A percentile compares a stretch with the other conserved stretches of the same genome.
Evolutionary conservation across 2,113 vertebrate genomes (phyloP).

Genomic region (Nyctibius bracteatus): DNA sequence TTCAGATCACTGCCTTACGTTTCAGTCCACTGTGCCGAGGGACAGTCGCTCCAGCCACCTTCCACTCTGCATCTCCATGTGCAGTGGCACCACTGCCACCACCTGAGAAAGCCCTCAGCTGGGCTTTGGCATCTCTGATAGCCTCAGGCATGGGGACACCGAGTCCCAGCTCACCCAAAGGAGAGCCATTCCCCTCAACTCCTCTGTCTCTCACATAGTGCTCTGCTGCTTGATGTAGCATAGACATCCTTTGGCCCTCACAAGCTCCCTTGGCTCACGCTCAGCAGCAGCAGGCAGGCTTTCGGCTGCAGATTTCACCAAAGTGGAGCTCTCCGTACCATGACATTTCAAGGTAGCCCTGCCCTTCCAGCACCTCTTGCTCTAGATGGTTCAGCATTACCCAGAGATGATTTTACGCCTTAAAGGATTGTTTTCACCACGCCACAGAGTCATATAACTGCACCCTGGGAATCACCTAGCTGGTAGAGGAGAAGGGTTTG

Average conservation of each 20-base stretch:
- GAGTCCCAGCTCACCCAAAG: not conserved
- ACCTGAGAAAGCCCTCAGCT: not conserved
- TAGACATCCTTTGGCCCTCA: not conserved
- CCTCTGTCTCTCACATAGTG: not conserved
- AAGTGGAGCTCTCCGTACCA: not conserved
- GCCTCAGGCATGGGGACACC: rapidly evolving
- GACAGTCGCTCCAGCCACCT: rapidly evolving
- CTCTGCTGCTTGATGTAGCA: not conserved
- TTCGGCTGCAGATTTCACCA: not conserved
- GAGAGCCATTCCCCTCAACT: not conserved
- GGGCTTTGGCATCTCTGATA: not conserved
- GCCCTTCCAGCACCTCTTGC: not conserved
- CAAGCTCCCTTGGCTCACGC: not conserved
- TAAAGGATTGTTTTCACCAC: not conserved
- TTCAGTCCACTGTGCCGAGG: rapidly evolving
- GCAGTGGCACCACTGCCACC: not conserved
- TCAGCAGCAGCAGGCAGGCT: not conserved
- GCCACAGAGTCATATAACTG: not conserved
- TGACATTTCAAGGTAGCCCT: not conserved
- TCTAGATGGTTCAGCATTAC: not conserved
- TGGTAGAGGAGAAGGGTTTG: not conserved
- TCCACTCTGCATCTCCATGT: rapidly evolving
- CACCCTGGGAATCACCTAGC: not conserved
- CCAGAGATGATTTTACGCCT: not conserved
- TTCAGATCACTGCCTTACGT: not conserved